phyloP scores from a whole-genome alignment of 2,113 vertebrate species.

The Myocastor coypus region DNA sequence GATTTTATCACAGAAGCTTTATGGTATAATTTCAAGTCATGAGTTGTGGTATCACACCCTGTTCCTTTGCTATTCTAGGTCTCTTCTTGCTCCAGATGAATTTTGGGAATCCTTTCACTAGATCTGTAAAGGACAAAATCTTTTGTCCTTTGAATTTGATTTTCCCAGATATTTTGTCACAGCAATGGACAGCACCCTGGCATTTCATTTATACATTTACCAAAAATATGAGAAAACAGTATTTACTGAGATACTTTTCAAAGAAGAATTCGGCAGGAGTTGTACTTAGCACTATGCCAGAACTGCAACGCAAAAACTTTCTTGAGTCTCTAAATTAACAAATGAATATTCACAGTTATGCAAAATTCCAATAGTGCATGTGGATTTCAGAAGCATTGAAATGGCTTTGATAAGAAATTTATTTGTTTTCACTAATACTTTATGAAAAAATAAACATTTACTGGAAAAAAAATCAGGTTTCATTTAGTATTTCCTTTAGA shows the following conservation, averaged over 20 bases:
- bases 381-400: neutral
- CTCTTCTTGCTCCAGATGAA: no score
- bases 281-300: neutral
- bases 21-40: no score
- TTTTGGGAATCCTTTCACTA: no score
- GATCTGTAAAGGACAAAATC: neutral
- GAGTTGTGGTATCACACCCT: no score
- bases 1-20: no score
- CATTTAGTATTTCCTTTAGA: neutral
- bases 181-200: neutral
- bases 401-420: neutral
- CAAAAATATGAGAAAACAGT: neutral
- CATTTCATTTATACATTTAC: slow-evolving; percentile 5
- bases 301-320: neutral
- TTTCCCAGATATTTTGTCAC: neutral
- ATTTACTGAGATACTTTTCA: neutral
- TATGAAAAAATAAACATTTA: neutral
- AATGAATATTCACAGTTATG: neutral
- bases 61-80: no score
- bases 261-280: neutral
- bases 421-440: neutral
- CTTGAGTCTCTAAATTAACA: neutral
- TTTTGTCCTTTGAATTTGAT: neutral
- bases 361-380: neutral
- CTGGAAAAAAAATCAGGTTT: neutral